Conservation (phyloP, 2,888 invertebrate genomes). For the Helicoverpa assulta region DNA sequence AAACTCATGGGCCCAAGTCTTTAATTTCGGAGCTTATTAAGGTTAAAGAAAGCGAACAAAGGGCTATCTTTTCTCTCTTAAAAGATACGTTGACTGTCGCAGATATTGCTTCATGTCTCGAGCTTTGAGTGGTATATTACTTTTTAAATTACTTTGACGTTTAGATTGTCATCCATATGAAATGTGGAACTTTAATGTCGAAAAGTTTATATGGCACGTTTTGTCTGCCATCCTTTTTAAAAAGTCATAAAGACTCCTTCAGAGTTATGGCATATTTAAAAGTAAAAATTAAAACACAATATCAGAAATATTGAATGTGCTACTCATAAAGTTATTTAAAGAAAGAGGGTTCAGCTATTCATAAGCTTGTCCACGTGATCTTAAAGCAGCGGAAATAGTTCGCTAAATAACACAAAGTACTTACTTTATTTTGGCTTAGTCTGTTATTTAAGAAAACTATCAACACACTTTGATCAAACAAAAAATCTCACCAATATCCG, state of each 20-base stretch:
- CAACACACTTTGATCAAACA: too few relatives aligned
- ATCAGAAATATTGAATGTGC: not conserved
- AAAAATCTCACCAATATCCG: too few relatives aligned
- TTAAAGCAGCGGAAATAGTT: too few relatives aligned
- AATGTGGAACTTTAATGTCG: constrained; percentile 7
- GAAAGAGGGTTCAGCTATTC: too few relatives aligned
- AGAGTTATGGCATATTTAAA: too few relatives aligned
- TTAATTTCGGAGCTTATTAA: constrained; percentile 47
- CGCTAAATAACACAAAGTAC: too few relatives aligned
- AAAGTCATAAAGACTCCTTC: not conserved
- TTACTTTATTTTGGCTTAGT: too few relatives aligned
- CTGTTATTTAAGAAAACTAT: too few relatives aligned
- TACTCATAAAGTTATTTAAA: too few relatives aligned
- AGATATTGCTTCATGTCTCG: constrained; percentile 21
- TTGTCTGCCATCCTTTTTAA: not conserved
- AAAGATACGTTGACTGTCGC: constrained; percentile 24
- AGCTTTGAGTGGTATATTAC: constrained; percentile 41
- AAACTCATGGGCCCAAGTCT: constrained; percentile 17
- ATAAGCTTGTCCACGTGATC: too few relatives aligned
- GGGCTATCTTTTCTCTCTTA: constrained; percentile 23
- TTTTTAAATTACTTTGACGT: constrained; percentile 50
- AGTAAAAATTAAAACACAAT: not conserved
- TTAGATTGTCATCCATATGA: constrained; percentile 28
- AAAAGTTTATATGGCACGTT: not conserved
- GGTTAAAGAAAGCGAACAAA: constrained; percentile 38